Base-by-base conservation (phyloP, 2,888 invertebrate species). In the Macrosoma leucophasiata region DNA sequence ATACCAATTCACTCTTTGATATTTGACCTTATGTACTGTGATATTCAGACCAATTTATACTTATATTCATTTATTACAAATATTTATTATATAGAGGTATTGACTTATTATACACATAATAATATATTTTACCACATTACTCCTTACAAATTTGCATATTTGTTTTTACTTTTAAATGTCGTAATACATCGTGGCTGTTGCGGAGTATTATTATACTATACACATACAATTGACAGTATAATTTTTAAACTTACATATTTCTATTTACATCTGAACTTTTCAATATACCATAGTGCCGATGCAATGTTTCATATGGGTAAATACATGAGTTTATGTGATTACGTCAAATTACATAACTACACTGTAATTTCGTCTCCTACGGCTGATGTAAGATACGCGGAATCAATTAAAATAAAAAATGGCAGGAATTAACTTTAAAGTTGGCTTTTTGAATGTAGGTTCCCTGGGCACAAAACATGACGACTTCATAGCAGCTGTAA, bases 371-470 rank as follows among this genome's bases (percentile, higher is more conserved):
- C 17, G 4, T 5, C 17, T 7, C 7, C 4, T 17, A 17, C 7
- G 17, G 17, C 7, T 17, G 4, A 5, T 17, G 4, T 5, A 5
- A 6, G 4, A 17, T 17, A 5, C 4, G 13, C 12, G 3, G 8
- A 6, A 12, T 8, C 4, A 22, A 22, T 22, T 11, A 22, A 22
- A 4, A 2, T 11, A 10, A 10, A 23, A 23, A 11, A 6, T 24
- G 22, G 3, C 14, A n/a, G 8, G 22, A 18, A 3, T 19, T 36
- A 13, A 42, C 34, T 26, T 17, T 4, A 22, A 22, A 22, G 4
- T 48, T 12, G 42, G 43, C 21, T 24, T 43, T 8, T 20, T 33
- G n/a, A 48, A 48, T 25, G 41, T 43, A 2, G 45, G 48, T 2
- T 43, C 45, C 1, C 12, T 48, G 1, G 38, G 33, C 2, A 48